Evolutionary conservation across 1,140 invertebrate species (phyloP).

Genomic region (Planococcus citri): DNA sequence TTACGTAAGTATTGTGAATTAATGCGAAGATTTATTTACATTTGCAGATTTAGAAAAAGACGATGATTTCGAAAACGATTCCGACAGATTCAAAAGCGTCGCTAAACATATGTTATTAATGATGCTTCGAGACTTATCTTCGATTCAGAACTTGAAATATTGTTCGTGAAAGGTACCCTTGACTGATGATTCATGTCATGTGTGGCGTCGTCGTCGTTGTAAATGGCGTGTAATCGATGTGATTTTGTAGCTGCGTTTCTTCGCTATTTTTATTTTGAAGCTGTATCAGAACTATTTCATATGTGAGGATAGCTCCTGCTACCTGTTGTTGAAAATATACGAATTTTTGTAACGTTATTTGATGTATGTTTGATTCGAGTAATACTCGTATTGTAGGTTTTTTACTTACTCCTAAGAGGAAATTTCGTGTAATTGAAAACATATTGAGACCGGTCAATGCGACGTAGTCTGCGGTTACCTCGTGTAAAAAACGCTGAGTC

Average conservation of each 20-base stretch:
- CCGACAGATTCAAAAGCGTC: not conserved
- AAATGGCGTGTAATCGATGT: not conserved
- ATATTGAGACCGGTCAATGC: slow-evolving; percentile 29
- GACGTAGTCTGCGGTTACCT: slow-evolving; percentile 29
- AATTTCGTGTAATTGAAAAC: slow-evolving; percentile 30
- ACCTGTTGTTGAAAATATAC: slow-evolving; percentile 39
- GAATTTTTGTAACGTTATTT: not conserved
- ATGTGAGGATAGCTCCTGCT: slow-evolving; percentile 55
- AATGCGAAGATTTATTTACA: too few species aligned
- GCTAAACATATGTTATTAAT: not conserved
- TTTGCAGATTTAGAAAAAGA: slow-evolving; percentile 5
- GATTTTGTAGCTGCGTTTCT: not conserved
- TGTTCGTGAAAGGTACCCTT: not conserved
- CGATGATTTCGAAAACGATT: not conserved
- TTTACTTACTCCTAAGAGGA: slow-evolving; percentile 30
- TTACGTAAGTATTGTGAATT: too few species aligned
- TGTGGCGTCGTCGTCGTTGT: not conserved
- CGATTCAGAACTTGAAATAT: slow-evolving; percentile 3
- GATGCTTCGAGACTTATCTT: slow-evolving; percentile 4
- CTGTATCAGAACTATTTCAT: slow-evolving; percentile 53
- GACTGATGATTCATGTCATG: not conserved
- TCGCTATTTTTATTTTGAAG: slow-evolving; percentile 26
- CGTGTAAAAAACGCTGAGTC: slow-evolving; percentile 29
- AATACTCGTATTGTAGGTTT: too few species aligned
- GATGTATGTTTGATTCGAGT: too few species aligned